These are phyloP conservation scores for Syndactyla subalaris DNA, from an alignment of 2,797 vertebrate species.

Conservation along the genomic window DNA sequence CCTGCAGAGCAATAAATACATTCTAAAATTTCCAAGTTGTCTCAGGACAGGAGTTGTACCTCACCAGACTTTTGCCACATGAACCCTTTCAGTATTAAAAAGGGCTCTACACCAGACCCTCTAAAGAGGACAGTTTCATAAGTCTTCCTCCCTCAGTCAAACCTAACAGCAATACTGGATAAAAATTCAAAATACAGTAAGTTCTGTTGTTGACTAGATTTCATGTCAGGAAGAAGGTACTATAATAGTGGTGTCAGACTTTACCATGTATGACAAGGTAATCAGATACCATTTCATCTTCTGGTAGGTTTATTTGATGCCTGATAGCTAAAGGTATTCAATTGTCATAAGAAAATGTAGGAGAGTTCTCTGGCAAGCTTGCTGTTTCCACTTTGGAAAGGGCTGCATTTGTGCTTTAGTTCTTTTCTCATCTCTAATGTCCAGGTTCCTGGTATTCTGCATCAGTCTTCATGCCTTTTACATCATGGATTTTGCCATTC, in stretches of 20 bases:
- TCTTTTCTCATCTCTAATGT: neutral
- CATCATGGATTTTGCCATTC: neutral
- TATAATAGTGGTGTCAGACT: neutral
- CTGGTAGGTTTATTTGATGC: neutral
- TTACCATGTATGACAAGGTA: neutral
- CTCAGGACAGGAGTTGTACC: neutral
- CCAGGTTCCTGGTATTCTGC: neutral
- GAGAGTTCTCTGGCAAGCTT: neutral
- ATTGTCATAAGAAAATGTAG: neutral
- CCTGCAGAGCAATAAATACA: neutral
- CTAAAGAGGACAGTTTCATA: neutral
- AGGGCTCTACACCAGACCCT: neutral
- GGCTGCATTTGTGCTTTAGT: neutral
- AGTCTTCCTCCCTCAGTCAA: neutral
- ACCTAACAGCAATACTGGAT: neutral
- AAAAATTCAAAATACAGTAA: neutral
- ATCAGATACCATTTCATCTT: neutral
- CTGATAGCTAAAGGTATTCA: neutral
- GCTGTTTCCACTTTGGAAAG: neutral
- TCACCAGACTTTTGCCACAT: neutral
- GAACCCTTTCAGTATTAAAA: neutral
- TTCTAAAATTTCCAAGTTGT: neutral
- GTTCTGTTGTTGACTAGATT: neutral
- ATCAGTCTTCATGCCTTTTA: neutral
- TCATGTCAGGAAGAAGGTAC: neutral